Evolutionary conservation across 2,888 invertebrate species (phyloP).

Genomic region (Tenthredo livida): DNA sequence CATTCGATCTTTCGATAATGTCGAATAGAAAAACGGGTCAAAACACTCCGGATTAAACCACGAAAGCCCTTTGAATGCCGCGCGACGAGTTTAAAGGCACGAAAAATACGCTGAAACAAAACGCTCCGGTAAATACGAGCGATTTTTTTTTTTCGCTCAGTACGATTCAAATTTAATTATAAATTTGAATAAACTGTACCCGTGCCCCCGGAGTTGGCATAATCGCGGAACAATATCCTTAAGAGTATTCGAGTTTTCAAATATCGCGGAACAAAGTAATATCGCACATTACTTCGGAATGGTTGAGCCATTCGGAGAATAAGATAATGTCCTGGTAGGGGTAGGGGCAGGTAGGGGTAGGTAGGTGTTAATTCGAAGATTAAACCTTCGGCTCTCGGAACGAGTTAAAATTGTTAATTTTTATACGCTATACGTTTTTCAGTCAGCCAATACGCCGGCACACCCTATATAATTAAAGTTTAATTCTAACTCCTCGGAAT

Average conservation of each 20-base stretch:
- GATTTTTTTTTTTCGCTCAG: not conserved
- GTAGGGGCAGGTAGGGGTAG: not conserved
- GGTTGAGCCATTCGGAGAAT: not conserved
- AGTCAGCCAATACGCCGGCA: not conserved
- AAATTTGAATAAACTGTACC: not conserved
- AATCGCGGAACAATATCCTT: not conserved
- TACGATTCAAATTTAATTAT: not conserved
- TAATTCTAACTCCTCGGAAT: constrained; percentile 31
- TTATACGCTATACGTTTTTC: not conserved
- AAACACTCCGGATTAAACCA: not conserved
- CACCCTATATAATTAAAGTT: constrained; percentile 30
- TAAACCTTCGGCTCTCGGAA: not conserved
- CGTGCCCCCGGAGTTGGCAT: not conserved
- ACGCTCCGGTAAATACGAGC: not conserved
- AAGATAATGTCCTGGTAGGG: not conserved
- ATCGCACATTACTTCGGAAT: not conserved
- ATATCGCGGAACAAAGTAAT: not conserved
- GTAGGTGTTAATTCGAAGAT: not conserved
- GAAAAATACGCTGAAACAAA: not conserved
- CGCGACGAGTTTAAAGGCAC: not conserved
- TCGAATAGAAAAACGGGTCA: not conserved
- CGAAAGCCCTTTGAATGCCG: not conserved
- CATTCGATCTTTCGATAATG: not conserved
- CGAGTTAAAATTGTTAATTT: not conserved
- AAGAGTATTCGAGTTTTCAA: not conserved